Evolutionary conservation across 2,888 invertebrate genomes (phyloP), one percentile per base, ranked within the genome.

Genomic region (Dicycla oo): DNA sequence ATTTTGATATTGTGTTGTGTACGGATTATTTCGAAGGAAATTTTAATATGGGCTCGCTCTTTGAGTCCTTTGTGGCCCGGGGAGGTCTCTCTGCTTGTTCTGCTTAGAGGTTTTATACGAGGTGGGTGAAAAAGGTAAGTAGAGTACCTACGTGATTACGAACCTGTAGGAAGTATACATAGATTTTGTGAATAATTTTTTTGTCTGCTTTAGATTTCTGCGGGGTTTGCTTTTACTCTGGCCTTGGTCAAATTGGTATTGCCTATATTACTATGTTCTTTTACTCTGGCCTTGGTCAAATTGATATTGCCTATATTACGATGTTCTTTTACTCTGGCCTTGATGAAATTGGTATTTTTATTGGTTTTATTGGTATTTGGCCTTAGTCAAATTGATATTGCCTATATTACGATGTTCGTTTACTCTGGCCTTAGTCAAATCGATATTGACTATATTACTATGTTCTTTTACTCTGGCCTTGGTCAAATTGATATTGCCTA

Each of bases 1-100:
- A 95, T 95, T 95, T 95, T 95, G 93, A 95, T 95, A 95, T 96
- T 95, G 94, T 95, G 95, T 94, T 95, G 94, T 92, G 91, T 94
- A 92, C 93, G 95, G 95, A 94, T 95, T 96, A 96, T 91, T 93
- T 89, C 89, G 90, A 93, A 94, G 95, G 94, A 94, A 91, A 92
- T 93, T 93, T 94, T 94, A 94, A 93, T 93, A 94, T 94, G 87
- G 87, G 88, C 91, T 90, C 91, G 87, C 87, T 89, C 92, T 93
- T 92, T 93, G 92, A 91, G 88, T 89, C 87, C 88, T 90, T 90
- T 89, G 87, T 77, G 86, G 84, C 81, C 82, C 45, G 76, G 73
- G 80, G 74, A 84, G 72, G 84, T 53, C 78, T 72, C 67, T 70
- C 47, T 82, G 71, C 80, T 75, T 84, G 81, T 70, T 64, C 86